Base-by-base conservation (phyloP, 2,113 vertebrate species). In the Tympanuchus pallidicinctus region DNA sequence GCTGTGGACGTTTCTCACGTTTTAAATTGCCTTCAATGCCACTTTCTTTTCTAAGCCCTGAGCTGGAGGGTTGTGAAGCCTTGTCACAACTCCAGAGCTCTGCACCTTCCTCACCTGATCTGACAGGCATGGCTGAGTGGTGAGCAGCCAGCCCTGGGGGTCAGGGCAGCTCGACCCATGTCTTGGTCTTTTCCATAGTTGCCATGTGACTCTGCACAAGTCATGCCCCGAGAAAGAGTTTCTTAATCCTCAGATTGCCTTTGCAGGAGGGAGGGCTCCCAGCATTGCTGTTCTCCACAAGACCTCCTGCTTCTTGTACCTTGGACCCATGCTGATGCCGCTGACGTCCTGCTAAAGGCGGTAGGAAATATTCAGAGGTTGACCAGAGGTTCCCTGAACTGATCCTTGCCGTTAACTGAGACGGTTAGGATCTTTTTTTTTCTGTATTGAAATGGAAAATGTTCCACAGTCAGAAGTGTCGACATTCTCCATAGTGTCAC, bases 191-290 rank as follows among this genome's bases (percentile, higher is more conserved):
- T 86, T 75, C 72, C 91, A 52, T 30, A 42, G 48, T 80, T 67
- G 27, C 50, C 0, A 0, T 45, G 30, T 90, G 90, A 90, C 70
- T 65, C 74, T 21, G 66, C 83, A n/a, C 64, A 79, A 94, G 75
- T 94, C 91, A 92, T 30, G 0, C 82, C 88, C 34, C 64, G 69
- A 82, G 88, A 95, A 95, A 88, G 82, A 19, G 81, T 86, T 90
- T 92, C 93, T 88, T 86, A 81, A 88, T 83, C 76, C 34, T 82
- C 13, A 1, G 27, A 32, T 54, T 82, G 74, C 30, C 81, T 89
- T 66, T 56, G 38, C 75, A 45, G 50, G 52, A 50, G 52, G 38
- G 61, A 78, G 71, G 5, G 14, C 65, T 84, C 50, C 57, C 36
- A 1, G 0, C 24, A 2, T 54, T n/a, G 54, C 56, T 85, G 52